Percentiles rank a stretch among this genome's conserved stretches.
These are phyloP conservation scores for Neodontobutis hainanensis DNA, from an alignment of 2,113 vertebrate genomes.

Conservation along the genomic window DNA sequence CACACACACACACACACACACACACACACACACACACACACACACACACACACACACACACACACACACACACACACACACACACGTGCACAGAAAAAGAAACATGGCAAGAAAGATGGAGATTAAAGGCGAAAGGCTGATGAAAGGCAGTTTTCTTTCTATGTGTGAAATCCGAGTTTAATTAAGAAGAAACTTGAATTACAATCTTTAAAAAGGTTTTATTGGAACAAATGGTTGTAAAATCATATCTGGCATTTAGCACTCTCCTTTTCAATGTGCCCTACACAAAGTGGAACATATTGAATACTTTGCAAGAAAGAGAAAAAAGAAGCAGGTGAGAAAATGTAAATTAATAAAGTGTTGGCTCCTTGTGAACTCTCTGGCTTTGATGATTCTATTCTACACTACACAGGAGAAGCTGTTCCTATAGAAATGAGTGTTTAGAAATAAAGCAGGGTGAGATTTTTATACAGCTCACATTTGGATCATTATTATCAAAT, in stretches of 20 bases:
- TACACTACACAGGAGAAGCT: neutral
- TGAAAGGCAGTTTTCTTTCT: conserved; percentile 23
- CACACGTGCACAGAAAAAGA: conserved; percentile 16
- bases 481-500: no score
- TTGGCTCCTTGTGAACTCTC: neutral
- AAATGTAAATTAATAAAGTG: conserved; percentile 10
- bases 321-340: neutral
- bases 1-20: conserved; percentile 12
- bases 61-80: conserved; percentile 19
- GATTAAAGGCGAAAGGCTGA: conserved; percentile 18
- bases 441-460: no score
- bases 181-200: conserved; percentile 6
- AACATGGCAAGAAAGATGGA: conserved; percentile 21
- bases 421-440: no score
- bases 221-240: conserved; percentile 11
- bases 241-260: conserved; percentile 14
- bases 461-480: no score
- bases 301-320: conserved; percentile 21
- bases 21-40: conserved; percentile 23
- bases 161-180: conserved; percentile 5
- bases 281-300: conserved; percentile 14
- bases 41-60: conserved; percentile 14
- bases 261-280: conserved; percentile 4
- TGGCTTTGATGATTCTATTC: neutral
- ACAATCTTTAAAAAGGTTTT: conserved; percentile 22